Conservation (phyloP, 2,797 vertebrate genomes). For the Helostoma temminkii region DNA sequence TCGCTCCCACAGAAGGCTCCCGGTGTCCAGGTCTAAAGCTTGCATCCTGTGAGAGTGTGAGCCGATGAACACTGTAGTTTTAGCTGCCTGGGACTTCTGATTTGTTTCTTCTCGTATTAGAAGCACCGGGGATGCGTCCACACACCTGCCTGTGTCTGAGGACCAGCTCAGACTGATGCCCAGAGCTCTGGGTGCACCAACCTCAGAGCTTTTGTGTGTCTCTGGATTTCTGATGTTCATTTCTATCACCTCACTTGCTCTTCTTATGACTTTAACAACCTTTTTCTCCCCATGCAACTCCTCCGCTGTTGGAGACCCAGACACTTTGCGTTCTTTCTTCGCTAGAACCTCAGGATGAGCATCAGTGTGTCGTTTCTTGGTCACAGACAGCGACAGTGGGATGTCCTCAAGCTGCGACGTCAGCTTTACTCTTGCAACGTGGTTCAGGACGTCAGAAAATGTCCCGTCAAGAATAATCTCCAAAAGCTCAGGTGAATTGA, state of each 20-base stretch:
- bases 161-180: slow-evolving; percentile 86
- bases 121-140: slow-evolving; percentile 94
- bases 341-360: not conserved
- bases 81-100: not conserved
- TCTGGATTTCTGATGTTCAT: slow-evolving; percentile 9
- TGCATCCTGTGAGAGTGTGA: slow-evolving; percentile 94
- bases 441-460: slow-evolving; percentile 86
- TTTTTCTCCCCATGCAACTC: not conserved
- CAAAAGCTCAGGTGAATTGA: slow-evolving; percentile 84
- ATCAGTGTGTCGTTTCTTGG: slow-evolving; percentile 40
- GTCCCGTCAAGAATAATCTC: slow-evolving; percentile 88
- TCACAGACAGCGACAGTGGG: not conserved
- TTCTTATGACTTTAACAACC: slow-evolving; percentile 66
- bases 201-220: not conserved
- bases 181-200: slow-evolving; percentile 24
- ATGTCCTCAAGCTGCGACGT: slow-evolving; percentile 41
- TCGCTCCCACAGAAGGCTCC: slow-evolving; percentile 90
- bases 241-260: slow-evolving; percentile 68
- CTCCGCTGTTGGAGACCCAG: slow-evolving; percentile 3
- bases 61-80: slow-evolving; percentile 87
- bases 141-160: slow-evolving; percentile 92
- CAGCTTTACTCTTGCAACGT: slow-evolving; percentile 68
- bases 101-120: slow-evolving; percentile 62
- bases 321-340: slow-evolving; percentile 61
- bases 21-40: slow-evolving; percentile 87